phyloP scores from a whole-genome alignment of 2,797 vertebrate species.

The Eutrigla gurnardus region DNA sequence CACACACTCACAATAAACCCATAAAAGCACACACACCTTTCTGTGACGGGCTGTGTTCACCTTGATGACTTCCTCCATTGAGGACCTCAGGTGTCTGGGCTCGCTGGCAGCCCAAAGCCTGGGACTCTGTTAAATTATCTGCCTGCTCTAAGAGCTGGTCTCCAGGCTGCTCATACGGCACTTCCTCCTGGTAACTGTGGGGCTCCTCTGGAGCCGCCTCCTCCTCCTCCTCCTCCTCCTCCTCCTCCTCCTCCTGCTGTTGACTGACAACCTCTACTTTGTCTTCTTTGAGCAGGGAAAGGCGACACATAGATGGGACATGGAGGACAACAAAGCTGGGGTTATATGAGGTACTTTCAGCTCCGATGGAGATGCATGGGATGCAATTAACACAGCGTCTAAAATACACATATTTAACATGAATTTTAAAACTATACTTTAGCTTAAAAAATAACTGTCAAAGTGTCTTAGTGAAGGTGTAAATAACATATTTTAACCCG shows the following conservation, averaged over 20 bases:
- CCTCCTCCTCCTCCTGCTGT: conserved; percentile 60
- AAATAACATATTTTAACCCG: not conserved
- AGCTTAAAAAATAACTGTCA: not conserved
- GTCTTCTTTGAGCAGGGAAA: conserved; percentile 82
- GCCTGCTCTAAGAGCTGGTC: conserved; percentile 75
- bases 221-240: conserved; percentile 46
- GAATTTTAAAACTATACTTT: not conserved
- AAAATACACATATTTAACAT: not conserved
- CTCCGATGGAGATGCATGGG: conserved; percentile 68
- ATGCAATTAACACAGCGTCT: conserved; percentile 52
- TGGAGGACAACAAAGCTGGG: conserved; percentile 81
- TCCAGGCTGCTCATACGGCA: conserved; percentile 70
- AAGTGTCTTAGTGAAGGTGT: not conserved
- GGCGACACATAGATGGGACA: conserved; percentile 76
- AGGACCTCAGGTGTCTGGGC: conserved; percentile 80
- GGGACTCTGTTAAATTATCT: conserved; percentile 80
- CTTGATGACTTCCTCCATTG: conserved; percentile 83
- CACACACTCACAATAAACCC: conserved; percentile 24
- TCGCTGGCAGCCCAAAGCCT: conserved; percentile 77
- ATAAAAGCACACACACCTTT: conserved; percentile 76
- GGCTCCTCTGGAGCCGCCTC: conserved; percentile 69
- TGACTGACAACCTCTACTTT: conserved; percentile 82
- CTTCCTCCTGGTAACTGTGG: conserved; percentile 67
- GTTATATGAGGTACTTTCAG: conserved; percentile 80
- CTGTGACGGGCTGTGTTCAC: conserved; percentile 72